Evolutionary conservation across 2,113 vertebrate species (phyloP).

Genomic region (Pelobates fuscus): DNA sequence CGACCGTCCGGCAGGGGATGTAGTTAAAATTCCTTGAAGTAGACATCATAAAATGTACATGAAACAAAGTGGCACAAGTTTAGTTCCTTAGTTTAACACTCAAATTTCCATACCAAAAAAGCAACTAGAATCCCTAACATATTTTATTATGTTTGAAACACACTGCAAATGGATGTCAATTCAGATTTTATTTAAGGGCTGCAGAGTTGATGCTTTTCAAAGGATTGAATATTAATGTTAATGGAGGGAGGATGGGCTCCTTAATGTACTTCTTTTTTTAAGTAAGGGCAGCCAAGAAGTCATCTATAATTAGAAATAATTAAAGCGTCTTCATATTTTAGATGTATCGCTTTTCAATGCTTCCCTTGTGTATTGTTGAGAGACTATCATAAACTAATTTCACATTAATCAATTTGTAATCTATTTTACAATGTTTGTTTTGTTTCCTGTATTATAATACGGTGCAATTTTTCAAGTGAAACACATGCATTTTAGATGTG

Average conservation of each 20-base stretch:
- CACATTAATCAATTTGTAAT: neutral
- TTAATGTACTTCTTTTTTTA: neutral
- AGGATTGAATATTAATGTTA: no score
- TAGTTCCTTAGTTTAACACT: no score
- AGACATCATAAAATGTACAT: no score
- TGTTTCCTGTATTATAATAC: neutral
- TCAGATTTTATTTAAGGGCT: no score
- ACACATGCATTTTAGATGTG: neutral
- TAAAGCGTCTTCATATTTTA: neutral
- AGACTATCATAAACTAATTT: neutral
- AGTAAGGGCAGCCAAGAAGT: neutral
- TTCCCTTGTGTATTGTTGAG: neutral
- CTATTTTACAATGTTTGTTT: neutral
- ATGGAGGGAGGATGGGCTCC: neutral
- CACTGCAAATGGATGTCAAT: no score
- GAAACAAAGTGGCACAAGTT: no score
- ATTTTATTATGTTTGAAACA: no score
- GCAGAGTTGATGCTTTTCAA: no score
- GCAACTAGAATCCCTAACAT: no score
- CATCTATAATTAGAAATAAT: neutral
- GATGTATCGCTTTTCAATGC: neutral
- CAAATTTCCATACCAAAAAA: no score
- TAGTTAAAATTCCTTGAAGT: no score
- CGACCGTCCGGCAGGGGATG: no score
- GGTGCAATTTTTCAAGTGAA: neutral